These are phyloP conservation scores for Leguminivora glycinivorella DNA, from an alignment of 1,140 invertebrate genomes.

Conservation along the genomic window DNA sequence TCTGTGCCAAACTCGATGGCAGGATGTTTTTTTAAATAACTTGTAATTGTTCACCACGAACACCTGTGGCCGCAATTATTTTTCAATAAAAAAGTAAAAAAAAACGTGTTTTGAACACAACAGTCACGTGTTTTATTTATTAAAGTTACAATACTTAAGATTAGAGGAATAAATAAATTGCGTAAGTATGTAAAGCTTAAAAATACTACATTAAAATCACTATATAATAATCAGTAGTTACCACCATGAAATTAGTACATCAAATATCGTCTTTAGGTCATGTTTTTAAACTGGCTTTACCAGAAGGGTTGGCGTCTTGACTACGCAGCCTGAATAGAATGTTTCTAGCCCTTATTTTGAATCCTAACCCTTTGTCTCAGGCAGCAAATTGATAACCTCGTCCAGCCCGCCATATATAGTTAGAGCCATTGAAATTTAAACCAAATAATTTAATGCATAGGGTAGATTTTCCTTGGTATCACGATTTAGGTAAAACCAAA, in stretches of 20 bases:
- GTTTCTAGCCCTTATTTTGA: too few species aligned
- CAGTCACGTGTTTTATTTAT: conserved; percentile 62
- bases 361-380: too few species aligned
- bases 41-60: conserved; percentile 52
- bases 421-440: too few species aligned
- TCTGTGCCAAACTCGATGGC: conserved; percentile 42
- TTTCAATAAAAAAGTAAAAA: conserved; percentile 74
- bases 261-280: too few species aligned
- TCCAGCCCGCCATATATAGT: too few species aligned
- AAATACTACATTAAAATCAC: not conserved
- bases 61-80: conserved; percentile 67
- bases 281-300: too few species aligned
- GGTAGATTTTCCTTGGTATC: too few species aligned
- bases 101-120: conserved; percentile 77
- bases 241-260: not conserved
- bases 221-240: not conserved
- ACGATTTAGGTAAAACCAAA: too few species aligned
- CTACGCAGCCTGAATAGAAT: too few species aligned
- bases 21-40: conserved; percentile 42
- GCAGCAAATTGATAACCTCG: too few species aligned
- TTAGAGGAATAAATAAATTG: conserved; percentile 2
- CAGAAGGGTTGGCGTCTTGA: too few species aligned
- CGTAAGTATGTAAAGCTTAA: conserved; percentile 1
- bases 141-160: not conserved
- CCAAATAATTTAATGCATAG: too few species aligned